These are phyloP conservation scores for Sminthurinus signatus DNA, from an alignment of 1,140 invertebrate genomes.

Conservation along the genomic window DNA sequence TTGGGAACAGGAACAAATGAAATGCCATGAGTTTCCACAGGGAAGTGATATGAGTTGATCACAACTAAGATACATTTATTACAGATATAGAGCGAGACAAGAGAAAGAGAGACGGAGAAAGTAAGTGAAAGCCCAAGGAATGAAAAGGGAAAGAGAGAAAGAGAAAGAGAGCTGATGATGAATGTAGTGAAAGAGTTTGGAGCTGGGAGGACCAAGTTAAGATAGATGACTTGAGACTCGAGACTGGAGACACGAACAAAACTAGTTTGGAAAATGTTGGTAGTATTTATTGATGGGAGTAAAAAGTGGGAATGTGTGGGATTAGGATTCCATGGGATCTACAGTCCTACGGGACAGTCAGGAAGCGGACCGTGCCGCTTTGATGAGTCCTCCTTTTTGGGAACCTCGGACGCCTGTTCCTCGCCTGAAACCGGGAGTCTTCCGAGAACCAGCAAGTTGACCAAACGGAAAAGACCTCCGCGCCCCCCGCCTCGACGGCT, in stretches of 20 bases:
- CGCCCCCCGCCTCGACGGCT: constrained; percentile 38
- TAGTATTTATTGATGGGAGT: neutral
- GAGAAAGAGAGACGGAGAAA: neutral
- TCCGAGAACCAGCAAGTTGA: constrained; percentile 39
- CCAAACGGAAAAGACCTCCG: constrained; percentile 40
- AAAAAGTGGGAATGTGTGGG: neutral
- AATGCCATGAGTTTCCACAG: neutral
- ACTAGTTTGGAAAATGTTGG: no score
- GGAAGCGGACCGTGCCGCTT: constrained; percentile 38
- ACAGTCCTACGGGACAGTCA: constrained; percentile 34
- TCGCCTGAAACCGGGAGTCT: constrained; percentile 40
- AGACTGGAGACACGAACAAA: no score
- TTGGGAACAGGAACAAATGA: constrained; percentile 7
- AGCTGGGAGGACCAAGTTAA: neutral
- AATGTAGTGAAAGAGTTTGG: neutral
- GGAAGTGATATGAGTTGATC: neutral
- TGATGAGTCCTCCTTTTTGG: constrained; percentile 40
- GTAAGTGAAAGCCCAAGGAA: no score
- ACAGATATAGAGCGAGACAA: no score
- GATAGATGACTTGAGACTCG: neutral
- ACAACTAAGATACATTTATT: constrained; percentile 4
- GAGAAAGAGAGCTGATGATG: constrained; percentile 4
- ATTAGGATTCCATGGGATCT: constrained; percentile 37
- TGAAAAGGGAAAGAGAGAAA: constrained; percentile 1
- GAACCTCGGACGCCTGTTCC: constrained; percentile 41